Conservation (phyloP, 2,888 invertebrate species). For the Venusia cambrica region DNA sequence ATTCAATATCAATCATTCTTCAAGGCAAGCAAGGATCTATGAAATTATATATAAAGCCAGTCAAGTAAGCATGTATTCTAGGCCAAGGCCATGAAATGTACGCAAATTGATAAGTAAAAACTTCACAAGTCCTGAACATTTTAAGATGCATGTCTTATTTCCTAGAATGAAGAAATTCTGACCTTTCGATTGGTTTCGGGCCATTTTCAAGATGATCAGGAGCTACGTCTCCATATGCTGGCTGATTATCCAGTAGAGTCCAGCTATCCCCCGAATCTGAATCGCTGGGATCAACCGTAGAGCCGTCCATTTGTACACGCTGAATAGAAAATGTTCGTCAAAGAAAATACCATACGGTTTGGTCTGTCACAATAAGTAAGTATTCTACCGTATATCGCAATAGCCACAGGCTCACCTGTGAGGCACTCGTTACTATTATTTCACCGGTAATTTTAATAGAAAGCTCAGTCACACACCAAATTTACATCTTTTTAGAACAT, state of each 20-base stretch:
- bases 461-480: constrained; percentile 18
- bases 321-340: constrained; percentile 4
- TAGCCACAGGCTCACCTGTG: constrained; percentile 16
- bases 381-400: no score
- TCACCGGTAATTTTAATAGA: constrained; percentile 10
- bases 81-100: constrained; percentile 27
- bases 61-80: constrained; percentile 7
- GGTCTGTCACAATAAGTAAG: constrained; percentile 9
- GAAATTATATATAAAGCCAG: constrained; percentile 8
- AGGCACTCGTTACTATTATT: constrained; percentile 17
- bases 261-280: constrained; percentile 79
- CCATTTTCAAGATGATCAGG: constrained; percentile 43
- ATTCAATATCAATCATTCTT: no score
- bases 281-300: constrained; percentile 63
- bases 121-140: no score
- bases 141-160: no score
- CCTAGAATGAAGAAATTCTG: constrained; percentile 7
- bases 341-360: background rate
- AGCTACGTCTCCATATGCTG: constrained; percentile 47
- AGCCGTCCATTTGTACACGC: constrained; percentile 59
- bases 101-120: no score
- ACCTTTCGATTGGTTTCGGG: constrained; percentile 42
- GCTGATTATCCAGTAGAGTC: constrained; percentile 63
- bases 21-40: constrained; percentile 1
- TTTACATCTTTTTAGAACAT: constrained; percentile 21